phyloP scores from a whole-genome alignment of 2,797 vertebrate species.

The Bucorvus abyssinicus region DNA sequence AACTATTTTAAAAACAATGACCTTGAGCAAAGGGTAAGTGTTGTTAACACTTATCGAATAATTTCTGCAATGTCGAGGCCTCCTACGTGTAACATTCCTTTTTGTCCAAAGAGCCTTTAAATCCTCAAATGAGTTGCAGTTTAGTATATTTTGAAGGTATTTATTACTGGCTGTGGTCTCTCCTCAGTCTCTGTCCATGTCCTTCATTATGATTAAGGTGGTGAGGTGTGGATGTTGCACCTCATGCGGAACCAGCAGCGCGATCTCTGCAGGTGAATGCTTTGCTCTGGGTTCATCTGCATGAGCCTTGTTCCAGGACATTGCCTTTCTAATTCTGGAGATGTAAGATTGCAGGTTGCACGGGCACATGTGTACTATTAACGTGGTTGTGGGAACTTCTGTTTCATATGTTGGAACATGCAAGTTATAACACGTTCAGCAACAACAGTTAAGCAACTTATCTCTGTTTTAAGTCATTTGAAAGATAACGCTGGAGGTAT shows the following conservation, averaged over 20 bases:
- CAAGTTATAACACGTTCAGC: neutral
- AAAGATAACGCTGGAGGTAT: neutral
- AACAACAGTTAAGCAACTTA: neutral
- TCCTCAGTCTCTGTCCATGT: neutral
- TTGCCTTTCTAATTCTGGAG: neutral
- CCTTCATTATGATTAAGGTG: neutral
- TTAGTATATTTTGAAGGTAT: neutral
- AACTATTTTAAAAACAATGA: neutral
- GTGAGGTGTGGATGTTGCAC: neutral
- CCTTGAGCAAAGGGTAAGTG: neutral
- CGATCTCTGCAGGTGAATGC: neutral
- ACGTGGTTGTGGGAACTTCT: neutral
- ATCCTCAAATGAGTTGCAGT: neutral
- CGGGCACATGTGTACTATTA: rapidly evolving
- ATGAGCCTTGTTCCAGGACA: neutral
- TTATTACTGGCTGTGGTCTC: neutral
- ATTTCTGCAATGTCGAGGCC: neutral
- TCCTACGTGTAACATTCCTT: neutral
- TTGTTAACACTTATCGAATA: neutral
- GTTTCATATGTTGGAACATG: neutral
- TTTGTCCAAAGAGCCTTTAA: neutral
- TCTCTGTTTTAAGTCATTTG: neutral
- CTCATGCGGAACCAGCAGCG: neutral
- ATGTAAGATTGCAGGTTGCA: neutral
- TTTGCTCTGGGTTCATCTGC: neutral